Conservation (phyloP, 2,888 invertebrate species). For the Cosmia trapezina region DNA sequence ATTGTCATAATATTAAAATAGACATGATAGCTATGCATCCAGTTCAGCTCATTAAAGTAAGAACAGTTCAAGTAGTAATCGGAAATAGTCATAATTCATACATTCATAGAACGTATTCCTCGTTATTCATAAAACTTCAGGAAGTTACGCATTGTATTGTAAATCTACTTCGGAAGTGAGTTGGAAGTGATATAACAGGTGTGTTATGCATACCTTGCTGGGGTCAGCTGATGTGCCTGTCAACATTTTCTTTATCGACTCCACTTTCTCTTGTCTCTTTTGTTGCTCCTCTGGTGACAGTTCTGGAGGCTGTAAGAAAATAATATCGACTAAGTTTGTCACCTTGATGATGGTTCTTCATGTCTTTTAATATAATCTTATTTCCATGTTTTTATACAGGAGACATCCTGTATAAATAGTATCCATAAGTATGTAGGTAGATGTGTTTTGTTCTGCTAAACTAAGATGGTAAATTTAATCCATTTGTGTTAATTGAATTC, state of each 20-base stretch:
- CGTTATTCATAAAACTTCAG: slow-evolving; percentile 46
- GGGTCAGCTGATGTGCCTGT: slow-evolving; percentile 91
- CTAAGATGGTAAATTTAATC: not conserved
- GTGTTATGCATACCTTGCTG: slow-evolving; percentile 79
- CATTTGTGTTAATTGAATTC: not conserved
- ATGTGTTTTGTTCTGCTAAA: not conserved
- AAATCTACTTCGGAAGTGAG: slow-evolving; percentile 52
- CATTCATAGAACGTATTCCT: slow-evolving; percentile 53
- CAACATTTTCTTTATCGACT: slow-evolving; percentile 97
- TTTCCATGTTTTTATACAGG: no score
- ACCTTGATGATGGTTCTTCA: no score
- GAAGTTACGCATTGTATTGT: slow-evolving; percentile 56
- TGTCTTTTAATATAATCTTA: not conserved
- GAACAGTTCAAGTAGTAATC: slow-evolving; percentile 34
- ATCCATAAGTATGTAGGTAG: not conserved
- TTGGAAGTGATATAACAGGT: slow-evolving; percentile 33
- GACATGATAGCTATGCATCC: slow-evolving; percentile 6
- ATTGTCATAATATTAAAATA: no score
- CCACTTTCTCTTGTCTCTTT: slow-evolving; percentile 96
- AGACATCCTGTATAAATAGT: no score
- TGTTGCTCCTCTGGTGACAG: slow-evolving; percentile 96
- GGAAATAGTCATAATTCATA: slow-evolving; percentile 58
- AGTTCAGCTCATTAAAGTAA: slow-evolving; percentile 29
- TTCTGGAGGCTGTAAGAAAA: slow-evolving; percentile 92
- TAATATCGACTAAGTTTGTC: not conserved